Percentiles rank a stretch among this genome's conserved stretches.
Evolutionary conservation across 1,140 invertebrate genomes (phyloP).

Genomic region (Drosophila kanapiae): DNA sequence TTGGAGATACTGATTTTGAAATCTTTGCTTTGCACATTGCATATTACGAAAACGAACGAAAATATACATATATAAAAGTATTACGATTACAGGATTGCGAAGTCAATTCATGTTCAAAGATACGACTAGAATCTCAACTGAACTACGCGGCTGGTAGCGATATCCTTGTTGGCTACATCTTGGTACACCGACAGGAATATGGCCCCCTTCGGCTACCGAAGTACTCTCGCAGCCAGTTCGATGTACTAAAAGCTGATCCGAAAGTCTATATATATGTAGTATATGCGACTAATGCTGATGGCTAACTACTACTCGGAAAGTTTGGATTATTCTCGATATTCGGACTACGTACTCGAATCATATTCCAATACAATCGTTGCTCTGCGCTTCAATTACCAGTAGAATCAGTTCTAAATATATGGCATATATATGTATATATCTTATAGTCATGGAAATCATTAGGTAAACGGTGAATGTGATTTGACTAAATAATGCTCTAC

Average conservation of each 20-base stretch:
- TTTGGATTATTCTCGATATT: neutral
- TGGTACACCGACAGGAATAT: neutral
- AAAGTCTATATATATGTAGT: neutral
- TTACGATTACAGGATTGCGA: conserved; percentile 24
- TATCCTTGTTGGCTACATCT: neutral
- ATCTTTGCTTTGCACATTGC: conserved; percentile 45
- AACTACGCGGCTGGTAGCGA: conserved; percentile 13
- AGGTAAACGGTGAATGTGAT: conserved; percentile 43
- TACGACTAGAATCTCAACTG: conserved; percentile 11
- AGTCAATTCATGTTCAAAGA: conserved; percentile 11
- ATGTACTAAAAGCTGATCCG: conserved; percentile 14
- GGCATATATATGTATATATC: conserved; percentile 1
- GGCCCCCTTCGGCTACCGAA: neutral
- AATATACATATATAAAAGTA: neutral
- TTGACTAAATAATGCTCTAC: conserved; percentile 46
- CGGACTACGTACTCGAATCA: conserved; percentile 51
- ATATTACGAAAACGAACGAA: conserved; percentile 42
- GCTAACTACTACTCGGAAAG: conserved; percentile 17
- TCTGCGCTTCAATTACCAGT: conserved; percentile 45
- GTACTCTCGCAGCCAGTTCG: neutral
- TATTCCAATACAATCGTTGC: conserved; percentile 77
- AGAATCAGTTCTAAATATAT: conserved; percentile 27
- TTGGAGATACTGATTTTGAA: conserved; percentile 22
- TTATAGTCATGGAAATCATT: conserved; percentile 44
- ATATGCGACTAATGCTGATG: conserved; percentile 14